These are phyloP conservation scores for Phalangium opilio DNA, from an alignment of 2,888 invertebrate species.

Conservation along the genomic window DNA sequence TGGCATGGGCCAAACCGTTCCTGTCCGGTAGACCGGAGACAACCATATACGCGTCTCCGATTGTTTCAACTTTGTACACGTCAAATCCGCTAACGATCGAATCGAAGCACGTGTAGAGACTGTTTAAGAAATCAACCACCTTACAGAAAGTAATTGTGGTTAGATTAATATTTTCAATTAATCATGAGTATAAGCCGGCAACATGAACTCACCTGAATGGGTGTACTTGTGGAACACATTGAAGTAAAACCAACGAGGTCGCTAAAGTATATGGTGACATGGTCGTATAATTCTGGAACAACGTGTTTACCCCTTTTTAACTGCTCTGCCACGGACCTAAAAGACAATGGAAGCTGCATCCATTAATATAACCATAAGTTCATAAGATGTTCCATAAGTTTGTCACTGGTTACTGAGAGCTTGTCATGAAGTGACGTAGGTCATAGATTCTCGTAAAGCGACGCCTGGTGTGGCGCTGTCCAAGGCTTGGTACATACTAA, in stretches of 20 bases:
- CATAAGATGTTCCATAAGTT: no score
- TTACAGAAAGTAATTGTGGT: constrained; percentile 25
- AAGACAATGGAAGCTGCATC: constrained; percentile 7
- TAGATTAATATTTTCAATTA: no score
- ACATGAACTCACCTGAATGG: constrained; percentile 29
- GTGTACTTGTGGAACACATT: constrained; percentile 35
- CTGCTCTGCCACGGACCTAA: constrained; percentile 31
- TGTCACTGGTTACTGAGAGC: no score
- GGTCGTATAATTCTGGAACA: constrained; percentile 32
- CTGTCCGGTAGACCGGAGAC: constrained; percentile 18
- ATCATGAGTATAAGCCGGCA: no score
- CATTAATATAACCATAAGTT: no score
- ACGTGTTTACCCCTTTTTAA: constrained; percentile 37
- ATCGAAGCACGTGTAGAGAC: constrained; percentile 23
- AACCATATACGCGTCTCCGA: constrained; percentile 22
- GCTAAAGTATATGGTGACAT: constrained; percentile 35
- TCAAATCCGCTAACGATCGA: constrained; percentile 22
- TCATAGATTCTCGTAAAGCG: no score
- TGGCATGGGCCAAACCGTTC: constrained; percentile 17
- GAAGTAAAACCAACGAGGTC: constrained; percentile 40
- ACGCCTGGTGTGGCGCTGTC: no score
- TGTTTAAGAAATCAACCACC: constrained; percentile 38
- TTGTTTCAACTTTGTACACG: constrained; percentile 23
- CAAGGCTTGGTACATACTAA: no score
- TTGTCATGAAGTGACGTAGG: no score